Base-by-base conservation (phyloP, 2,113 vertebrate genomes). In the Ophiodon elongatus region DNA sequence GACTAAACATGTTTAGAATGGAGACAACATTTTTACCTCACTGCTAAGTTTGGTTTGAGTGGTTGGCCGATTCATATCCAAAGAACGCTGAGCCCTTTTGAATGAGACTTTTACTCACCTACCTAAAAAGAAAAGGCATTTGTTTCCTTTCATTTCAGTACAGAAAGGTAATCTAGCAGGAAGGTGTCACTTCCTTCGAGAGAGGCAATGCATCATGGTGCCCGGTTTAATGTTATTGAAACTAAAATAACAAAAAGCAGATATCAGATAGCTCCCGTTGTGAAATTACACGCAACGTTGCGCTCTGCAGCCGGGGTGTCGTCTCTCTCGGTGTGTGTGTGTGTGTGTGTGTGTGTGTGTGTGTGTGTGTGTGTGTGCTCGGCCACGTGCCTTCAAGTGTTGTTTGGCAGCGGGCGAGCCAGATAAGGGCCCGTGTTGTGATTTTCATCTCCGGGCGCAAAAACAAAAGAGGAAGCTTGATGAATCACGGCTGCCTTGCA, bases 371-470 rank as follows among this genome's bases (percentile, higher is more conserved):
- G 71, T 72, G 6, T 80, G 62, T 31, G 27, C 70, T 80, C 9
- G 15, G 76, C 69, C 73, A 29, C 81, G 82, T 69, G 79, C 79
- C 70, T 65, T 84, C 35, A 33, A 88, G 85, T 87, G 83, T 89
- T 86, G 87, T 90, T 91, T 92, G 89, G 89, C 90, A 90, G 72
- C 37, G 84, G 89, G 83, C 15, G 41, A 59, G 45, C 6, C 33
- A 82, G 91, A 93, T 93, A 88, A 93, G 88, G 52, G 56, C 45
- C 47, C 39, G 54, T 80, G 83, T 87, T 87, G 70, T 88, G 87
- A 94, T 94, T 91, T 85, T 88, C 66, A 86, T 92, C 79, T 89
- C 80, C 54, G 64, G 80, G 81, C 47, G 83, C 80, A 85, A 57
- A 52, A 52, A 86, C 68, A 71, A 80, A 77, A 81, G 60, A 86